Evolutionary conservation across 2,113 vertebrate genomes (phyloP), one percentile per base, ranked within the genome.

Genomic region (Gobio gobio): DNA sequence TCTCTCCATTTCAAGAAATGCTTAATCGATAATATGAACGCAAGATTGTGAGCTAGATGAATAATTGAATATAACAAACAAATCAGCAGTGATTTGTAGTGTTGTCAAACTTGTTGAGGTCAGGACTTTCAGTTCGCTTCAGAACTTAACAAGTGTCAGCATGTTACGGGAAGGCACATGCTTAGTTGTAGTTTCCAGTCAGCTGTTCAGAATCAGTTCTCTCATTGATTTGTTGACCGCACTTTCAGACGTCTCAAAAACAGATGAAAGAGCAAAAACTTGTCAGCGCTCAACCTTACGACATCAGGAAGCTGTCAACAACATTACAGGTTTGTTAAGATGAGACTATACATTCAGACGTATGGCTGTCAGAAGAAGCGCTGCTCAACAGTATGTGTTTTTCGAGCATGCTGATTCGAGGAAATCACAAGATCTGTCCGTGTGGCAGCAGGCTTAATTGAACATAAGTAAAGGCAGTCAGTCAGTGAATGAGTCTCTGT

Each of bases 211-310:
- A 54, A 82, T 82, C 63, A 16, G 43, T 51, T 40, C 24, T 82
- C 63, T 54, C 8, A 83, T 83, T 83, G 81, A 83, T 82, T 64
- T 72, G 80, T 58, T 70, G 64, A 40, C 29, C 26, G 56, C 47
- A 40, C 36, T 64, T 24, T 22, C 64, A 82, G 29, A 72, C 1
- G 26, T 24, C 29, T 82, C 12, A 56, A 36, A 82, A 40, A 33
- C 29, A 40, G 81, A 6, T 36, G 26, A 72, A 82, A 82, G 61
- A 26, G 45, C 9, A 51, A 33, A 43, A 73, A 33, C 43, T 22
- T 43, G 20, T 56, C 20, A 56, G 24, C 5, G 10, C 78, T 66
- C 3, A 6, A 64, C 16, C 14, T 81, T 66, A 49, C 61, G 22
- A 80, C 78, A 64, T 47, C 78, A 43, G 20, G 54, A 59, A 24